Evolutionary conservation across 2,113 vertebrate species (phyloP), one percentile per base, ranked within the genome.

Genomic region (Halcyon malimbica): DNA sequence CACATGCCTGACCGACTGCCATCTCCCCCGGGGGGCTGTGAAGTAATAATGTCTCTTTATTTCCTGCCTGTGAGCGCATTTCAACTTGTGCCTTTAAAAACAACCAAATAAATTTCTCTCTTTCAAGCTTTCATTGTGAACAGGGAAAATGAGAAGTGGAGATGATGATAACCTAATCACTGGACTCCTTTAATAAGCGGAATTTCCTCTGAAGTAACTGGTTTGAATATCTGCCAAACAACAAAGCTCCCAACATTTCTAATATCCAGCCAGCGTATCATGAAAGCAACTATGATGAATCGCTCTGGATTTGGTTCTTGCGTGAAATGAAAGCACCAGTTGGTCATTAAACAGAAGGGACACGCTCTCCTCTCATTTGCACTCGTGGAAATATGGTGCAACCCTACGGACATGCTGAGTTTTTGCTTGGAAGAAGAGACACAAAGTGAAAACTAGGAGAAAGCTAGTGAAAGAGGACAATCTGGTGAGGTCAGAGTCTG

Each of bases 1-100:
- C 93, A 70, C 81, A 57, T 29, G 95, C 87, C 94, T 80, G 92
- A 96, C 74, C 8, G 80, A 70, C 74, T 62, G 94, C 95, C 89
- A 7, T 76, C 81, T 71, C n/a, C 94, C 95, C 91, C 2, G 28
- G 62, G 1, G 87, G 83, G 48, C 59, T 82, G 10, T 9, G 10
- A 25, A 86, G 62, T 50, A 82, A 96, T 87, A 92, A 95, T 17
- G 67, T 69, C 83, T 83, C 92, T 94, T 92, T 95, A 96, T 95
- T 96, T 96, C 95, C 96, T 96, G 95, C 93, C 95, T 11, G 50
- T 37, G 63, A 94, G 89, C 94, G 13, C 90, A 76, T 35, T 93
- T 79, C 84, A 77, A 37, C 83, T 83, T 9, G 0, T 54, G 65
- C 89, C 83, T 95, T 50, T 73, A 54, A 62, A 87, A 96, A 81